These are phyloP conservation scores for Lacerta agilis DNA, from an alignment of 2,797 vertebrate genomes.

Conservation along the genomic window DNA sequence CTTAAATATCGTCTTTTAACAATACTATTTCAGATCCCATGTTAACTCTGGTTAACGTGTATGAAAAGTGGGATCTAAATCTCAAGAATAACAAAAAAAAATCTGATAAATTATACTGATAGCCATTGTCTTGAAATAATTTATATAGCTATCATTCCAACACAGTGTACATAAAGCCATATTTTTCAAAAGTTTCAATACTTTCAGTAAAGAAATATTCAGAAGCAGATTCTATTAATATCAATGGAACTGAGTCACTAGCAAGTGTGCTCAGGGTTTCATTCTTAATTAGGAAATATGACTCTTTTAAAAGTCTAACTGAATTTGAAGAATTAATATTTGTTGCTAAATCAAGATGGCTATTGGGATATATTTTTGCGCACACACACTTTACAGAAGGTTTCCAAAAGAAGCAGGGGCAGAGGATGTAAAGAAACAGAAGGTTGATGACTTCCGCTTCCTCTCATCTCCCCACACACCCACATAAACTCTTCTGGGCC, in stretches of 20 bases:
- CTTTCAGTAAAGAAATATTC: slow-evolving; percentile 5
- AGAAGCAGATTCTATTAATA: background rate
- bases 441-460: too few species aligned
- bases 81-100: background rate
- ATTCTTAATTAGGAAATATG: slow-evolving; percentile 21
- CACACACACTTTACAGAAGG: background rate
- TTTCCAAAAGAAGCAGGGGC: slow-evolving; percentile 10
- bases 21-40: too few species aligned
- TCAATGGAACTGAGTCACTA: background rate
- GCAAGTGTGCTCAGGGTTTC: background rate
- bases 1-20: too few species aligned
- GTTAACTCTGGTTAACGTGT: background rate
- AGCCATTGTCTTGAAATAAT: slow-evolving; percentile 10
- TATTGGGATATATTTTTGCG: slow-evolving; percentile 7
- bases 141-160: background rate
- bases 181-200: slow-evolving; percentile 3
- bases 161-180: background rate
- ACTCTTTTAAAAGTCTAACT: slow-evolving; percentile 3
- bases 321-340: slow-evolving; percentile 15
- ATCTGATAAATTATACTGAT: background rate
- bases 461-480: too few species aligned
- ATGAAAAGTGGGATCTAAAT: background rate
- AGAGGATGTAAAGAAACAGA: background rate
- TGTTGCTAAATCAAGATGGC: slow-evolving; percentile 3
- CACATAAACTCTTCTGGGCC: too few species aligned